Conservation (phyloP, 2,113 vertebrate species). For the Leptodactylus fuscus region DNA sequence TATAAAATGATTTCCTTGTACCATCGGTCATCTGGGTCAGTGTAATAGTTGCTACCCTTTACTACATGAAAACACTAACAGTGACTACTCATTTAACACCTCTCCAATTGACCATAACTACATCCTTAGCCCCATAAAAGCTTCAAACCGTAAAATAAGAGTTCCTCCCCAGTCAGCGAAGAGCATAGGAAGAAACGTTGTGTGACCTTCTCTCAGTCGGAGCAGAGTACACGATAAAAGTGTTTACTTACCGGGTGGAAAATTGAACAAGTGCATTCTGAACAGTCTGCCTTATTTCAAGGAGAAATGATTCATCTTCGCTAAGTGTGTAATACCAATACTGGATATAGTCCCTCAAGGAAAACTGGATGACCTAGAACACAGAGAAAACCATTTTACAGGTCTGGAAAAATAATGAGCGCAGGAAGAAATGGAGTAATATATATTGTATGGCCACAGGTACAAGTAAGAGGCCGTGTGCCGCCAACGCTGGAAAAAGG, state of each 20-base stretch:
- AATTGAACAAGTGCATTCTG: conserved; percentile 97
- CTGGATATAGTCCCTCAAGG: conserved; percentile 96
- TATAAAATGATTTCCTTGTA: no score
- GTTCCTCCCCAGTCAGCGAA: neutral
- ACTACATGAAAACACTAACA: no score
- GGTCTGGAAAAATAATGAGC: neutral
- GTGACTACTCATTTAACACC: no score
- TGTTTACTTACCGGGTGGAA: conserved; percentile 86
- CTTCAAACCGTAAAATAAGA: neutral
- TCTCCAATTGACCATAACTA: no score
- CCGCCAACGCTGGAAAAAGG: no score
- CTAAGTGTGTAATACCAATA: conserved; percentile 99
- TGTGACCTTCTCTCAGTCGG: neutral
- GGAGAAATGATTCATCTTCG: conserved; percentile 95
- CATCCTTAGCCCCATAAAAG: no score
- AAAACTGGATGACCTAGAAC: conserved; percentile 95
- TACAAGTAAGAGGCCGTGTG: neutral
- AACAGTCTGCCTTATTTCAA: conserved; percentile 95
- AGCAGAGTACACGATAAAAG: neutral
- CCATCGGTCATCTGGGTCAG: no score
- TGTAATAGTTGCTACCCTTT: no score
- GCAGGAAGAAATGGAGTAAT: neutral
- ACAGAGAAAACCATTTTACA: neutral
- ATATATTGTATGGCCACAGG: neutral
- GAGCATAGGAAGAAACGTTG: neutral